Conservation (phyloP, 2,113 vertebrate species). For the Nyctibius bracteatus region DNA sequence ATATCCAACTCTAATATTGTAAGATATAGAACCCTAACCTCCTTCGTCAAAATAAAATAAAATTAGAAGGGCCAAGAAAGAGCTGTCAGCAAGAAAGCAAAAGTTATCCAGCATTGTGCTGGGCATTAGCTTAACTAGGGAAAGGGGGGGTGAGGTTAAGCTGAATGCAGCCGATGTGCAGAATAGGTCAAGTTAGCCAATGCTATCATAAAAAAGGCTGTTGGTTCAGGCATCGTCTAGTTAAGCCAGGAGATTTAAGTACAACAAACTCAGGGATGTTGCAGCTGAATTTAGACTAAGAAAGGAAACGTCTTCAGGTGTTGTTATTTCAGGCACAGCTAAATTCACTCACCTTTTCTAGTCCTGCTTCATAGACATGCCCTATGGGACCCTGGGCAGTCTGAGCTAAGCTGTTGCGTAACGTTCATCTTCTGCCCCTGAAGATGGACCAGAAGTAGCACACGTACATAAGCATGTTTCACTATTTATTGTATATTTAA, state of each 20-base stretch:
- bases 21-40: not conserved
- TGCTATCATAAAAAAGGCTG: not conserved
- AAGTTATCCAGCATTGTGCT: not conserved
- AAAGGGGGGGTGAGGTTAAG: not conserved
- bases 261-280: not conserved
- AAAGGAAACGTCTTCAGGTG: not conserved
- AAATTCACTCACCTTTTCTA: slow-evolving; percentile 8
- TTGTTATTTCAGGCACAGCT: not conserved
- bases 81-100: not conserved
- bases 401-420: not conserved
- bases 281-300: not conserved
- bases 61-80: not conserved
- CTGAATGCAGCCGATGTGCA: not conserved
- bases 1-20: slow-evolving; percentile 21
- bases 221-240: not conserved
- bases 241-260: not conserved
- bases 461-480: not conserved
- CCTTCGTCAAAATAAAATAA: slow-evolving; percentile 1
- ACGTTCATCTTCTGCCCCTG: not conserved
- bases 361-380: fast-evolving
- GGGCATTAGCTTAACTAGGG: not conserved
- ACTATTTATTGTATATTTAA: not conserved
- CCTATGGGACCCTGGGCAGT: not conserved
- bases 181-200: not conserved
- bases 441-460: not conserved